Percentiles rank a stretch among this genome's conserved stretches.
Conservation (phyloP, 37 sponge, comb jelly and placozoan genomes). For the Diacarnus erythraeanus region DNA sequence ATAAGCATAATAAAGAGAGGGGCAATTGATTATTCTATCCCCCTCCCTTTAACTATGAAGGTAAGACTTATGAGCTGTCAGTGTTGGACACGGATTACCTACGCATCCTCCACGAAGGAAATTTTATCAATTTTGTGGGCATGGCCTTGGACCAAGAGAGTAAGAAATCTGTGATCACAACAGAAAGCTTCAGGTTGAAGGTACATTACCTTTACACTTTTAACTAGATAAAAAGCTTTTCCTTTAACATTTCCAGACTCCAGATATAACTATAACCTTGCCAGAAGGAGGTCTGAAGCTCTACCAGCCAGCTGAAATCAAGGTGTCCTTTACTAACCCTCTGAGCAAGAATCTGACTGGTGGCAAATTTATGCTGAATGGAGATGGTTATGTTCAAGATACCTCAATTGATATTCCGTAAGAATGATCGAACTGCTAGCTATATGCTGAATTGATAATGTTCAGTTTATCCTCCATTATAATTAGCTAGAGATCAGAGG, state of each 20-base stretch:
- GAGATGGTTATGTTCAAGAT: slow-evolving; percentile 15
- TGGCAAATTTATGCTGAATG: slow-evolving; percentile 21
- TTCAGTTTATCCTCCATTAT: too few relatives aligned
- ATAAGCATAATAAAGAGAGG: not conserved
- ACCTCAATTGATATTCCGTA: not conserved
- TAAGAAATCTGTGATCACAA: slow-evolving; percentile 21
- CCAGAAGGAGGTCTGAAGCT: slow-evolving; percentile 50
- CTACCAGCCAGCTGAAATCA: slow-evolving; percentile 39
- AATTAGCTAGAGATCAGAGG: too few relatives aligned
- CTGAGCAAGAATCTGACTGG: slow-evolving; percentile 28
- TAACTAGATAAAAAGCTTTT: too few relatives aligned
- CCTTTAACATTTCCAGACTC: slow-evolving; percentile 26
- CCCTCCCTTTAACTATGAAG: not conserved
- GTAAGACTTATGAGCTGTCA: not conserved
- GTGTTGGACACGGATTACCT: slow-evolving; percentile 42
- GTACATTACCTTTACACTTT: not conserved
- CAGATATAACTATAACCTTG: slow-evolving; percentile 29
- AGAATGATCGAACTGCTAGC: not conserved
- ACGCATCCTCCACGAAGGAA: slow-evolving; percentile 34
- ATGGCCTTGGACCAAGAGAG: slow-evolving; percentile 4
- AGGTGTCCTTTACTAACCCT: slow-evolving; percentile 45
- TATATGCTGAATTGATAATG: not conserved
- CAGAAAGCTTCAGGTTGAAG: slow-evolving; percentile 31
- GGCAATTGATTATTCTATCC: too few relatives aligned
- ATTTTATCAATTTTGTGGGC: slow-evolving; percentile 55